phyloP scores from a whole-genome alignment of 2,797 vertebrate genomes.

The Glyptemys insculpta region DNA sequence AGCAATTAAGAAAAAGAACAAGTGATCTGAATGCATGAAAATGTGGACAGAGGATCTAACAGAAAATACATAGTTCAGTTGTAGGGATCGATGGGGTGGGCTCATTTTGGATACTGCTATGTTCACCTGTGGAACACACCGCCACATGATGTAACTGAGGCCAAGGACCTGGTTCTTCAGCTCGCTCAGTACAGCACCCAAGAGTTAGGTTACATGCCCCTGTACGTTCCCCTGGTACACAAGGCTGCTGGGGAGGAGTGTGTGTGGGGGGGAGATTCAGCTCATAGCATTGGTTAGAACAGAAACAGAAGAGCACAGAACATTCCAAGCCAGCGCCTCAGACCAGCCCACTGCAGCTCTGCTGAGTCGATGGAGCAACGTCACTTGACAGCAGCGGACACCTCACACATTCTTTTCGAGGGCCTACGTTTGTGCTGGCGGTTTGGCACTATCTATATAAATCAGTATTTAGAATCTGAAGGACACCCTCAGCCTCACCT shows the following conservation, averaged over 20 bases:
- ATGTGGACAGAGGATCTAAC: neutral
- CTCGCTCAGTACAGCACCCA: neutral
- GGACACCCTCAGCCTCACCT: neutral
- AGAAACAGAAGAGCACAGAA: neutral
- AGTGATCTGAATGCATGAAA: conserved; percentile 61
- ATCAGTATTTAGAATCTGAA: conserved; percentile 5
- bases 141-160: neutral
- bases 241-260: no score
- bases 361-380: neutral
- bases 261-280: neutral
- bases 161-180: fast-evolving
- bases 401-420: no score
- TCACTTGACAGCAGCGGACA: no score
- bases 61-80: neutral
- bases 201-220: no score
- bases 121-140: neutral
- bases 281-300: neutral
- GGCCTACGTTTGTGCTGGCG: neutral
- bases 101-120: neutral
- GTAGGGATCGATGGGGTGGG: neutral
- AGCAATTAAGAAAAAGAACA: conserved; percentile 66
- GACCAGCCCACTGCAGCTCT: neutral
- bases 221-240: no score
- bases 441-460: conserved; percentile 5
- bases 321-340: neutral